These are phyloP conservation scores for Cnemophilus loriae DNA, from an alignment of 2,113 vertebrate species.

Conservation along the genomic window DNA sequence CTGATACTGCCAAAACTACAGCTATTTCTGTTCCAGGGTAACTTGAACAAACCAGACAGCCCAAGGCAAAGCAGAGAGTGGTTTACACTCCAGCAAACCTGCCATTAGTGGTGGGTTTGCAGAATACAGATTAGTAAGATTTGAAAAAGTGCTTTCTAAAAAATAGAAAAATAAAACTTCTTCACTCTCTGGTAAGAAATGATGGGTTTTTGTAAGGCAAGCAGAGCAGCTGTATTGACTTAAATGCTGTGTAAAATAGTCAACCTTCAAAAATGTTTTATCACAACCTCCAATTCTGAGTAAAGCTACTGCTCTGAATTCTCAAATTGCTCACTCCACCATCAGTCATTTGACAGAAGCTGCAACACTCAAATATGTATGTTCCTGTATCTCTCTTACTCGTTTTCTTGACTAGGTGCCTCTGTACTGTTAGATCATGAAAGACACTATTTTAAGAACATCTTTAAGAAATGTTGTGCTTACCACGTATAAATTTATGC, in stretches of 20 bases:
- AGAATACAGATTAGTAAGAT: conserved; percentile 65
- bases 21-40: conserved; percentile 70
- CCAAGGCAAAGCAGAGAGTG: conserved; percentile 61
- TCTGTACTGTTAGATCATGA: not conserved
- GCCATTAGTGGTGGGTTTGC: conserved; percentile 52
- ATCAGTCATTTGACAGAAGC: not conserved
- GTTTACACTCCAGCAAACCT: conserved; percentile 62
- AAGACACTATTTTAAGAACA: not conserved
- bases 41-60: conserved; percentile 68
- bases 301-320: not conserved
- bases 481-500: not conserved
- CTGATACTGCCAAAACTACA: conserved; percentile 59
- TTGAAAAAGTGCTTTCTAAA: conserved; percentile 24
- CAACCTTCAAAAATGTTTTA: conserved; percentile 19
- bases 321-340: not conserved
- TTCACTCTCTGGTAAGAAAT: conserved; percentile 38
- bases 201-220: conserved; percentile 32
- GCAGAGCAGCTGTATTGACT: conserved; percentile 8
- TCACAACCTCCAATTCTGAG: not conserved
- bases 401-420: not conserved
- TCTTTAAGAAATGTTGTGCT: not conserved
- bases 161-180: not conserved
- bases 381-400: not conserved
- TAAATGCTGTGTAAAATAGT: not conserved
- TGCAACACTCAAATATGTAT: not conserved